Evolutionary conservation across 2,888 invertebrate species (phyloP).

Genomic region (Dione vanillae): DNA sequence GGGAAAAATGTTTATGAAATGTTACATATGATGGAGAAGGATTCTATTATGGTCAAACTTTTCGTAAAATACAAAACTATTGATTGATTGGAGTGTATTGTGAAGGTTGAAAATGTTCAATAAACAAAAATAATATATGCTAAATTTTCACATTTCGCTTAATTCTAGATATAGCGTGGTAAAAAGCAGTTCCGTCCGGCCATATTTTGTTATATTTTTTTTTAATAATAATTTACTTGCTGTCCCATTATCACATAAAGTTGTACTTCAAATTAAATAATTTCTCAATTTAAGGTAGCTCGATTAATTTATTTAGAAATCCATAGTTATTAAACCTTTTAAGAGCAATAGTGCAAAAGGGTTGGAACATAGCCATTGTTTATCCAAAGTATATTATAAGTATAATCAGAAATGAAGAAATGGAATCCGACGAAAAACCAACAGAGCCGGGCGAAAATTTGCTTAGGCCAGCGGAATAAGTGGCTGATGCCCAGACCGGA

Average conservation of each 20-base stretch:
- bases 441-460: conserved; percentile 80
- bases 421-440: conserved; percentile 82
- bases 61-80: not conserved
- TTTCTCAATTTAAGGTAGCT: not conserved
- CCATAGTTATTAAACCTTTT: conserved; percentile 56
- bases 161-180: not conserved
- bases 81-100: too few relatives aligned
- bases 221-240: too few relatives aligned
- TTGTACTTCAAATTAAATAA: not conserved
- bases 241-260: too few relatives aligned
- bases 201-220: too few relatives aligned
- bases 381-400: conserved; percentile 82
- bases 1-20: conserved; percentile 82
- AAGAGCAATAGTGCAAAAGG: conserved; percentile 80
- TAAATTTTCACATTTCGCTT: not conserved
- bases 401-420: conserved; percentile 84
- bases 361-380: conserved; percentile 76
- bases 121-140: too few relatives aligned
- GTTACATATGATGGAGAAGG: conserved; percentile 60
- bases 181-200: too few relatives aligned
- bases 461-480: conserved; percentile 84
- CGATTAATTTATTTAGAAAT: conserved; percentile 42
- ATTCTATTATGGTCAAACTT: conserved; percentile 48
- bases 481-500: conserved; percentile 69
- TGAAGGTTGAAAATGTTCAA: too few relatives aligned